These are phyloP conservation scores for Acronicta leporina DNA, from an alignment of 2,888 invertebrate genomes.

Conservation along the genomic window DNA sequence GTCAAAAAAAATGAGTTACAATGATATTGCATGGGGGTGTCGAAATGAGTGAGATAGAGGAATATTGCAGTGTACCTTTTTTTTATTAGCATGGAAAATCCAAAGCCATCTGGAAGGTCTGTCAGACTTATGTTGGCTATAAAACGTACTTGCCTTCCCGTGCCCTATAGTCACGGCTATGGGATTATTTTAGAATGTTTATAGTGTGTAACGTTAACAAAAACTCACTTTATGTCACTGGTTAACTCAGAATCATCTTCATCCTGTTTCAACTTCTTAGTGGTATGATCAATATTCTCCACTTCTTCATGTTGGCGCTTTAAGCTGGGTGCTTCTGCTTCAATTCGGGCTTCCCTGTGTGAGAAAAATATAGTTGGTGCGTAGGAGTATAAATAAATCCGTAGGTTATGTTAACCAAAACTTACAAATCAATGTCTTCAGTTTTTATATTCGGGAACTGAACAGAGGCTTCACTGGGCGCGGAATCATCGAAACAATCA, in stretches of 20 bases:
- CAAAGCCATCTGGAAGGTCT: no score
- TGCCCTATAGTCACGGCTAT: no score
- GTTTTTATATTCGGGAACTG: conserved; percentile 71
- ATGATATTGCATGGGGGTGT: no score
- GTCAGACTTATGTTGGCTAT: no score
- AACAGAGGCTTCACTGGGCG: conserved; percentile 66
- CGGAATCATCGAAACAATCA: conserved; percentile 80
- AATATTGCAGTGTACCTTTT: no score
- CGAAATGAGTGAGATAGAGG: no score
- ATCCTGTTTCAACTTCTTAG: conserved; percentile 72
- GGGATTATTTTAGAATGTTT: no score
- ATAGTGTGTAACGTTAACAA: not conserved
- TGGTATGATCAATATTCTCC: conserved; percentile 71
- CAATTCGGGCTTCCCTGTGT: conserved; percentile 56
- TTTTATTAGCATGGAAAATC: no score
- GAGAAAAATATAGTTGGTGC: conserved; percentile 4
- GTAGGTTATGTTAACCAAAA: conserved; percentile 66
- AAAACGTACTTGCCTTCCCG: no score
- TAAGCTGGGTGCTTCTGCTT: conserved; percentile 55
- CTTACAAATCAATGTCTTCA: conserved; percentile 68
- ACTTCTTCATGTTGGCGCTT: conserved; percentile 80
- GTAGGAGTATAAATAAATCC: conserved; percentile 3
- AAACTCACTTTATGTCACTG: conserved; percentile 78
- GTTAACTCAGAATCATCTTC: conserved; percentile 75
- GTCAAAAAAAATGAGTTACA: no score